Conservation (phyloP, 1,140 invertebrate species). For the Neodiprion lecontei region DNA sequence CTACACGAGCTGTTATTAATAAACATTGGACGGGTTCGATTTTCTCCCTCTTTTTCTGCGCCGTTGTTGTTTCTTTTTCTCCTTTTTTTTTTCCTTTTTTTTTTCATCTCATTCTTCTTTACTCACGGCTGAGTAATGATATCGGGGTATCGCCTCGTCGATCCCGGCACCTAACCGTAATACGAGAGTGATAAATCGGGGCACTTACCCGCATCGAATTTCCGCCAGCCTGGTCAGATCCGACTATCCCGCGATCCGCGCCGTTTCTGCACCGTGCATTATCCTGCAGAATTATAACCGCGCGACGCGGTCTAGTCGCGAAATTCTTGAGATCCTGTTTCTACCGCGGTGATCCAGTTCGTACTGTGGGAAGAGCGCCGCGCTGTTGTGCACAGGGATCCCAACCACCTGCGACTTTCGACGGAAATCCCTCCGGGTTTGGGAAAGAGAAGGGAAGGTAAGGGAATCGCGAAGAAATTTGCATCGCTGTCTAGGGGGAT, state of each 20-base stretch:
- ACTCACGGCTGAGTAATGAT: not conserved
- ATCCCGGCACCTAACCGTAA: too few relatives aligned
- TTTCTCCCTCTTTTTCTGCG: constrained; percentile 16
- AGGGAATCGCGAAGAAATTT: not conserved
- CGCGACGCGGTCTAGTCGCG: too few relatives aligned
- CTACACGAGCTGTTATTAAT: constrained; percentile 43
- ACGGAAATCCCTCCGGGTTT: too few relatives aligned
- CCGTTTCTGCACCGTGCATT: too few relatives aligned
- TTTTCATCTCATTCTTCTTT: constrained; percentile 12
- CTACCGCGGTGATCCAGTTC: too few relatives aligned
- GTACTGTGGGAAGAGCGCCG: too few relatives aligned
- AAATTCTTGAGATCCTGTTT: too few relatives aligned
- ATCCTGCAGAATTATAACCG: too few relatives aligned
- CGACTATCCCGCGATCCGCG: too few relatives aligned
- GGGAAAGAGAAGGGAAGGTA: not conserved
- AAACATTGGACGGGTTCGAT: constrained; percentile 31
- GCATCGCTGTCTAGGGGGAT: not conserved
- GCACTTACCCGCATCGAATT: not conserved
- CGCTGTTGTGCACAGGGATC: too few relatives aligned
- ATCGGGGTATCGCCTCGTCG: not conserved
- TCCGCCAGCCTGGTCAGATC: too few relatives aligned
- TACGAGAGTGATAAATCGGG: not conserved
- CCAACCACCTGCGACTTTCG: too few relatives aligned
- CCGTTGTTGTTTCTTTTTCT: constrained; percentile 8
- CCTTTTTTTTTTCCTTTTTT: constrained; percentile 19